Conservation (phyloP, 2,113 vertebrate genomes). For the Lamprologus sp. region DNA sequence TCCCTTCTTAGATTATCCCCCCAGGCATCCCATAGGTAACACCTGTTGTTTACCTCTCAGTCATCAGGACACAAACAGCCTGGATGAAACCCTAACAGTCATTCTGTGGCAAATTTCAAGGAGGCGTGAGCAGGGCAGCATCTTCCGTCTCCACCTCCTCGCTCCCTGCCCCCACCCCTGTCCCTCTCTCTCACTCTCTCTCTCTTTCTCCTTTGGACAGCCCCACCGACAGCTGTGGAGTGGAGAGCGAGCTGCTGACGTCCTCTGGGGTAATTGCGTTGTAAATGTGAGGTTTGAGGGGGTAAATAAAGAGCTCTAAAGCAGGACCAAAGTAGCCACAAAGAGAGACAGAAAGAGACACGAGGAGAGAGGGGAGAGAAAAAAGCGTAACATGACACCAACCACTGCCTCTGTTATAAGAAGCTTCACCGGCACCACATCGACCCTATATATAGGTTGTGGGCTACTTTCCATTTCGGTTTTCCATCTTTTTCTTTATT, state of each 20-base stretch:
- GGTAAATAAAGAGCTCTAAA: slow-evolving; percentile 64
- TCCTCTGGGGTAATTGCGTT: slow-evolving; percentile 65
- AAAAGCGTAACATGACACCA: slow-evolving; percentile 62
- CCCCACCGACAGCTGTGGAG: slow-evolving; percentile 66
- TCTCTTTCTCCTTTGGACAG: not conserved
- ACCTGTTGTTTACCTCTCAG: slow-evolving; percentile 62
- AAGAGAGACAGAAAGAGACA: not conserved
- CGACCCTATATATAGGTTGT: slow-evolving; percentile 58
- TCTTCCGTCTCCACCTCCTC: not conserved
- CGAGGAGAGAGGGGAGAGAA: not conserved
- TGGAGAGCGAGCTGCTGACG: slow-evolving; percentile 61
- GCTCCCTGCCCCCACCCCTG: not conserved
- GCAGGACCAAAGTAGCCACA: slow-evolving; percentile 40
- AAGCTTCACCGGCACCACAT: slow-evolving; percentile 59
- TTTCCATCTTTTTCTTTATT: slow-evolving; percentile 29
- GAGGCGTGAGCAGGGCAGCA: not conserved
- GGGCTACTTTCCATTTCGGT: slow-evolving; percentile 75
- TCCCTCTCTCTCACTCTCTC: not conserved
- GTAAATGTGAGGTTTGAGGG: slow-evolving; percentile 50
- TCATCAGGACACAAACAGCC: slow-evolving; percentile 6
- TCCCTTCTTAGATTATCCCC: slow-evolving; percentile 32
- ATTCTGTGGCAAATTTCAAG: not conserved
- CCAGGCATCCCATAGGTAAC: slow-evolving; percentile 21
- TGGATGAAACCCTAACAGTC: not conserved
- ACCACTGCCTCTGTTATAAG: slow-evolving; percentile 31